Conservation (phyloP, 2,113 vertebrate genomes). For the Ophiodon elongatus region DNA sequence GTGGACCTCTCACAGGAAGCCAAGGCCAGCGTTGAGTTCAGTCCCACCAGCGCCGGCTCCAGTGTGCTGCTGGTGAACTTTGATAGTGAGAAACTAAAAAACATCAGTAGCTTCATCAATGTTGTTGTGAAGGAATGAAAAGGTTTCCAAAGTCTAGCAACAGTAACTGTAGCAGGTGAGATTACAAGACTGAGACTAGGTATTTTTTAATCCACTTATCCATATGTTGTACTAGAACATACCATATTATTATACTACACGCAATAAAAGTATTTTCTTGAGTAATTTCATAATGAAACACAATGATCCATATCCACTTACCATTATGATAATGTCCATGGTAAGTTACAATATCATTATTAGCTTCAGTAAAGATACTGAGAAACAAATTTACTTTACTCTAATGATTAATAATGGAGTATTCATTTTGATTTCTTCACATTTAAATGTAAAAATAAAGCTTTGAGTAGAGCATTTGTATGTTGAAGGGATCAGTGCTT, state of each 20-base stretch:
- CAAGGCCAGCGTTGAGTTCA: conserved; percentile 82
- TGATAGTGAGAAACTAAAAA: conserved; percentile 86
- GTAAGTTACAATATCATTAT: background rate
- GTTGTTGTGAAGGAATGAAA: conserved; percentile 60
- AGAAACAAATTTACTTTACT: background rate
- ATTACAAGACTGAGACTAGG: background rate
- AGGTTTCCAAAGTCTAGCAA: background rate
- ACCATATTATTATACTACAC: background rate
- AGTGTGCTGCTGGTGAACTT: conserved; percentile 90
- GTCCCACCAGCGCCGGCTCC: conserved; percentile 76
- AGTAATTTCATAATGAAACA: background rate
- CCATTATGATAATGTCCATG: background rate
- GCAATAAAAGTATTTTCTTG: background rate
- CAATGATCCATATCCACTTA: background rate
- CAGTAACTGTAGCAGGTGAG: background rate
- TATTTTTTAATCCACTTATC: background rate
- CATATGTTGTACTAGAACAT: background rate
- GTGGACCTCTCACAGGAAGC: conserved; percentile 76
- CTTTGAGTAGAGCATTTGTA: conserved; percentile 7
- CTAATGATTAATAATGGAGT: background rate
- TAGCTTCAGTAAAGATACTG: background rate
- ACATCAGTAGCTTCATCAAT: conserved; percentile 84
- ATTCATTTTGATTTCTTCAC: background rate
- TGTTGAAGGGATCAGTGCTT: background rate
- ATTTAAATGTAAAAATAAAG: conserved; percentile 12